Evolutionary conservation across 2,888 invertebrate species (phyloP).

Genomic region (Pheosia tremula): DNA sequence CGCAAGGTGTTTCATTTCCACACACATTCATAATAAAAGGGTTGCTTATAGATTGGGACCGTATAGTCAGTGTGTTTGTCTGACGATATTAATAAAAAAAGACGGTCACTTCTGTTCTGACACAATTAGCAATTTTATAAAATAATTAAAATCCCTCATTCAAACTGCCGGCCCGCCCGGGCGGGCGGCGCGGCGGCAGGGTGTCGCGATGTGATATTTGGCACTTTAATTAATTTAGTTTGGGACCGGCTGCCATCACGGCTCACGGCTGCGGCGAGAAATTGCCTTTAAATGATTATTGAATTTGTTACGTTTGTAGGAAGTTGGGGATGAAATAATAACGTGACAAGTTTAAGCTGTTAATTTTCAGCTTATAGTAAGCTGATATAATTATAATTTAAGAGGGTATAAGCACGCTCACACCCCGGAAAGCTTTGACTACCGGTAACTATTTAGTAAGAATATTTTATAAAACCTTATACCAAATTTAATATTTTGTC

Average conservation of each 20-base stretch:
- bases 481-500: too few relatives aligned
- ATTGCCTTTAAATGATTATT: background rate
- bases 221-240: constrained; percentile 1
- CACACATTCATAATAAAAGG: too few relatives aligned
- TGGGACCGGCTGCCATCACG: background rate
- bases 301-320: background rate
- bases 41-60: too few relatives aligned
- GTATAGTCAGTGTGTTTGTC: too few relatives aligned
- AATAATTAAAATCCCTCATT: background rate
- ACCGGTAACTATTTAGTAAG: too few relatives aligned
- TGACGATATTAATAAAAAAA: background rate
- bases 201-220: background rate
- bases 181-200: background rate
- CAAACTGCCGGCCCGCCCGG: background rate
- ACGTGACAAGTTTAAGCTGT: background rate
- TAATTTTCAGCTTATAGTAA: background rate
- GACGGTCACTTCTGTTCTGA: background rate
- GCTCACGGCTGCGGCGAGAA: background rate
- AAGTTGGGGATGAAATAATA: background rate
- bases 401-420: too few relatives aligned
- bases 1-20: too few relatives aligned
- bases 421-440: too few relatives aligned
- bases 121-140: background rate
- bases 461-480: too few relatives aligned
- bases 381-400: background rate